Evolutionary conservation across 2,888 invertebrate genomes (phyloP), one percentile per base, ranked within the genome.

Genomic region (Perizoma flavofasciatum): DNA sequence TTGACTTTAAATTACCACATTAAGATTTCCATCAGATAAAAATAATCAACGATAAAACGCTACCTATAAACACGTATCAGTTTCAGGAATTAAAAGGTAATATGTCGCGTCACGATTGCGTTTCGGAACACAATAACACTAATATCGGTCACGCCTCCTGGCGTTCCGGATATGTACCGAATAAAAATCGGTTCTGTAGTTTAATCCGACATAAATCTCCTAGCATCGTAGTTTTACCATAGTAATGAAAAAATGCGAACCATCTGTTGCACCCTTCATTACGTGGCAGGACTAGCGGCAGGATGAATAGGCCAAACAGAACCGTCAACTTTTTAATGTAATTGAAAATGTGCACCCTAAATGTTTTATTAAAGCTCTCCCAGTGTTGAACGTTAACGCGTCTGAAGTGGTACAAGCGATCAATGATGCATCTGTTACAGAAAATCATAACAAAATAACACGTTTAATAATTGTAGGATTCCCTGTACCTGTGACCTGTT

Each of bases 241-340:
- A 81, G 80, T 87, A 89, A 89, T 89, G 86, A 89, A 90, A 90
- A 89, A 89, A 90, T 89, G 75, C 78, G 78, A 75, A 88, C 88
- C 91, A 91, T 90, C 91, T 92, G 91, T 90, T 90, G 85, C 89
- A 87, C 91, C 91, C 91, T 91, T 88, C 89, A 88, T 89, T 89
- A 87, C 85, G 76, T 85, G 76, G 70, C 75, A 72, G 76, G 72
- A 79, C 82, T 85, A 22, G 22, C 22, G 76, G 70, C 75, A 71
- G 77, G 73, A 80, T 83, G 82, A 84, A 87, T 84, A 81, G 86
- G 83, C 83, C 81, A 85, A 81, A 87, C 75, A 81, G 78, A 79
- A 78, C 74, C 82, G 82, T 85, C 86, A 85, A 86, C 84, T 89
- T 90, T 91, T 90, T 89, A 90, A 90, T 89, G 85, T 90, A 88